A percentile compares a stretch with the other conserved stretches of the same genome.
Conservation (phyloP, 2,797 vertebrate genomes). For the Kryptopterus vitreolus region DNA sequence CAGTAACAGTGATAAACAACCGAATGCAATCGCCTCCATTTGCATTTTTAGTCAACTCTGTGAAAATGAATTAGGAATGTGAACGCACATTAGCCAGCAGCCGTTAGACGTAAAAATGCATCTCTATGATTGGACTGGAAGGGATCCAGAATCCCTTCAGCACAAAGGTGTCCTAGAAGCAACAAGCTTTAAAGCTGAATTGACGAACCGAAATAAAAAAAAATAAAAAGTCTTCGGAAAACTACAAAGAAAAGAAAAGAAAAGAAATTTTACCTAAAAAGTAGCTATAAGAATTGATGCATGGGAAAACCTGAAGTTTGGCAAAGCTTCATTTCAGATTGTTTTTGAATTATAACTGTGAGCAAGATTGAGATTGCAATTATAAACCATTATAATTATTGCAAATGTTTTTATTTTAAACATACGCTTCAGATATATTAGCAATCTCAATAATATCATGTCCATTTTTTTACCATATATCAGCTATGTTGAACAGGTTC, state of each 20-base stretch:
- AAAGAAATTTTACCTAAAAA: neutral
- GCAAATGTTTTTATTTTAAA: neutral
- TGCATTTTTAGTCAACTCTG: slow-evolving; percentile 73
- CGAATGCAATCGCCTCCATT: slow-evolving; percentile 73
- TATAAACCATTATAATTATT: neutral
- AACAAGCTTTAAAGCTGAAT: slow-evolving; percentile 28
- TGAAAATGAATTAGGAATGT: slow-evolving; percentile 42
- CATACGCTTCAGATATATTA: neutral
- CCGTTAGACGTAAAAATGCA: slow-evolving; percentile 27
- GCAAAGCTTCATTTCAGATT: neutral
- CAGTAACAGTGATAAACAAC: slow-evolving; percentile 75
- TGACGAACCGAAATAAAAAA: slow-evolving; percentile 11
- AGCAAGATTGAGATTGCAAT: neutral
- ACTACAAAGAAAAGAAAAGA: neutral
- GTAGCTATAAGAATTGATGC: neutral
- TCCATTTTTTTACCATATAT: too few relatives aligned
- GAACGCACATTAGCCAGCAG: slow-evolving; percentile 16
- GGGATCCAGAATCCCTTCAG: slow-evolving; percentile 31
- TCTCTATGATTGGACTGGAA: slow-evolving; percentile 43
- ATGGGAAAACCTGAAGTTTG: neutral
- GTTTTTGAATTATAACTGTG: neutral
- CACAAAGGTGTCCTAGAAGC: slow-evolving; percentile 37
- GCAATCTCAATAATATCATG: neutral
- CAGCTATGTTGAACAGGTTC: too few relatives aligned
- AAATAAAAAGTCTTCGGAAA: slow-evolving; percentile 26